Conservation (phyloP, 64 coral and sea anemone species). For the Montipora capricornis region DNA sequence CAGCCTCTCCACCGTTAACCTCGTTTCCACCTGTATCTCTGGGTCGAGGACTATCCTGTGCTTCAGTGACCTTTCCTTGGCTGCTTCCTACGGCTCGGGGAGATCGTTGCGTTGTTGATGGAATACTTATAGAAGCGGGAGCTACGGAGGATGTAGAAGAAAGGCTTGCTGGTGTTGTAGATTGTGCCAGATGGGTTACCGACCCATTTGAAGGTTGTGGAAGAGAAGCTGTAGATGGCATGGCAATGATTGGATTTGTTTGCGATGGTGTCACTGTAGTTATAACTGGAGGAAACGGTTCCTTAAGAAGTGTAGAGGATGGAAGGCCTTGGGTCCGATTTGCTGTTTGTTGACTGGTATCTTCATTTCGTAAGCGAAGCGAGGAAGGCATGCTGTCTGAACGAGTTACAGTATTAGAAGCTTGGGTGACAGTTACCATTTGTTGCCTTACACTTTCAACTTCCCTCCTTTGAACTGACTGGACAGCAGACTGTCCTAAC, state of each 20-base stretch:
- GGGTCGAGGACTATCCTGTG: not conserved
- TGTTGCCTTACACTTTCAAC: not conserved
- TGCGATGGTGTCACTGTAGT: not conserved
- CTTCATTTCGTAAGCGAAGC: not conserved
- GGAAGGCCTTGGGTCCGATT: not conserved
- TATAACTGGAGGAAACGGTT: not conserved
- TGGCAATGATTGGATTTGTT: not conserved
- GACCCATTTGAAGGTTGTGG: not conserved
- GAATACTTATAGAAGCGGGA: not conserved
- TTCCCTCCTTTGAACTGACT: not conserved
- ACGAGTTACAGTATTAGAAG: not conserved
- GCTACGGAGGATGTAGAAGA: not conserved
- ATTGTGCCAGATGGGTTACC: not conserved
- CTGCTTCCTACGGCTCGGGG: not conserved
- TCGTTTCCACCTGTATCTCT: not conserved
- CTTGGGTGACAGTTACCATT: not conserved
- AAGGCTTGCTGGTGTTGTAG: not conserved
- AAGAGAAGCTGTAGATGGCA: not conserved
- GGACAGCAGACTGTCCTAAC: slow-evolving; percentile 13
- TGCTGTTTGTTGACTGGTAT: not conserved
- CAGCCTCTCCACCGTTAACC: not conserved
- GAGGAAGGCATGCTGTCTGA: not conserved
- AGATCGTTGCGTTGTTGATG: not conserved
- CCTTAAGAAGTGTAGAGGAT: not conserved
- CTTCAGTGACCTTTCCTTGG: not conserved